phyloP scores from a whole-genome alignment of 2,797 vertebrate genomes.

The Melanogrammus aeglefinus region DNA sequence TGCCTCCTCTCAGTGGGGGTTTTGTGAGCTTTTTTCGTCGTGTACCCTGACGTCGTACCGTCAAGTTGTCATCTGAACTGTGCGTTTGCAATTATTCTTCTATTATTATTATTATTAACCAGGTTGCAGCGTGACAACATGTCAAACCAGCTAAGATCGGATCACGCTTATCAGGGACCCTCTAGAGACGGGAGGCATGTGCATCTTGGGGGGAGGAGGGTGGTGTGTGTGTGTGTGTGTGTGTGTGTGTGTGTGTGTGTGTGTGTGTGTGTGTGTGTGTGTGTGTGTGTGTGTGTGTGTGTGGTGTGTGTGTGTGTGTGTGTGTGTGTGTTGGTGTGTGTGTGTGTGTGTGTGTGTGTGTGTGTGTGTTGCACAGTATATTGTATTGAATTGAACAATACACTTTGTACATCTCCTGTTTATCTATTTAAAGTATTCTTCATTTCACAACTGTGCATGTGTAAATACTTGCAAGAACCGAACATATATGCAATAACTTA shows the following conservation, averaged over 20 bases:
- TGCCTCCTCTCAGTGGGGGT: background rate
- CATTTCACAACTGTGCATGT: no score
- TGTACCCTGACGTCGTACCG: background rate
- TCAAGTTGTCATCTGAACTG: background rate
- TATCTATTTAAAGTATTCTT: no score
- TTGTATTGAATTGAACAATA: no score
- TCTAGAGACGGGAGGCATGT: no score
- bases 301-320: background rate
- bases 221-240: background rate
- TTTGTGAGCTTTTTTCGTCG: background rate
- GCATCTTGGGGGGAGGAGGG: background rate
- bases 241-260: background rate
- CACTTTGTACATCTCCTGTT: no score
- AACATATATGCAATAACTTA: no score
- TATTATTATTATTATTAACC: no score
- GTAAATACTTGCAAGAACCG: no score
- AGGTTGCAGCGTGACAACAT: no score
- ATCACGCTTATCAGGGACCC: no score
- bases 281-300: background rate
- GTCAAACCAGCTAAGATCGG: no score
- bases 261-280: background rate
- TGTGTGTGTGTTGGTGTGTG: background rate
- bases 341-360: background rate
- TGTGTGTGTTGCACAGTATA: no score
- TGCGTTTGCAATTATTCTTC: background rate